phyloP scores from a whole-genome alignment of 2,888 invertebrate genomes.

The Archaeoteleia sp. region DNA sequence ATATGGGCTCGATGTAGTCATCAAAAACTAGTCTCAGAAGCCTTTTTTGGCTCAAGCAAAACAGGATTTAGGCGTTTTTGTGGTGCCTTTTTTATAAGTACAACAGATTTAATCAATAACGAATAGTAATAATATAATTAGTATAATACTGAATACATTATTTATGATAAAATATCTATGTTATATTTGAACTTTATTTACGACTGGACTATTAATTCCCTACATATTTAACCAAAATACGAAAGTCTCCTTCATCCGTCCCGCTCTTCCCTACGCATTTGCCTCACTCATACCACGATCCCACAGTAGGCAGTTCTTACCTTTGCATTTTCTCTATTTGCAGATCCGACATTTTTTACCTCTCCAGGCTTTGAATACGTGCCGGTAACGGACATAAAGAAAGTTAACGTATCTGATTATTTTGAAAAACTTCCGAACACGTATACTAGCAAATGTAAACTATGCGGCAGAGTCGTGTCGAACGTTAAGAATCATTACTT shows the following conservation, averaged over 20 bases:
- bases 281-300: conserved; percentile 18
- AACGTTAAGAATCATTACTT: conserved; percentile 69
- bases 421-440: conserved; percentile 63
- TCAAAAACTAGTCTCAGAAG: conserved; percentile 71
- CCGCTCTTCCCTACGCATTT: conserved; percentile 1
- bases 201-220: conserved; percentile 25
- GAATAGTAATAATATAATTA: conserved; percentile 43
- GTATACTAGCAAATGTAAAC: conserved; percentile 66
- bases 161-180: conserved; percentile 49
- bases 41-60: conserved; percentile 61
- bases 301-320: conserved; percentile 41
- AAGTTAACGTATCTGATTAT: conserved; percentile 63
- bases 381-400: conserved; percentile 62
- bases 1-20: conserved; percentile 70
- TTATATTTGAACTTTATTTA: conserved; percentile 29
- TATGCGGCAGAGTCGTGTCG: conserved; percentile 70
- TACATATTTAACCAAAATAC: conserved; percentile 22
- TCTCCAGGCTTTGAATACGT: conserved; percentile 62
- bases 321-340: conserved; percentile 62
- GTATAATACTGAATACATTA: conserved; percentile 48
- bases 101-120: conserved; percentile 59
- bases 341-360: conserved; percentile 67
- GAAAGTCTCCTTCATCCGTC: conserved; percentile 15
- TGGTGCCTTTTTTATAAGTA: conserved; percentile 69
- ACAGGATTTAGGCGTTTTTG: conserved; percentile 67